A percentile compares a stretch with the other conserved stretches of the same genome.
Conservation (phyloP, 2,888 invertebrate genomes). For the Pollenia griseotomentosa region DNA sequence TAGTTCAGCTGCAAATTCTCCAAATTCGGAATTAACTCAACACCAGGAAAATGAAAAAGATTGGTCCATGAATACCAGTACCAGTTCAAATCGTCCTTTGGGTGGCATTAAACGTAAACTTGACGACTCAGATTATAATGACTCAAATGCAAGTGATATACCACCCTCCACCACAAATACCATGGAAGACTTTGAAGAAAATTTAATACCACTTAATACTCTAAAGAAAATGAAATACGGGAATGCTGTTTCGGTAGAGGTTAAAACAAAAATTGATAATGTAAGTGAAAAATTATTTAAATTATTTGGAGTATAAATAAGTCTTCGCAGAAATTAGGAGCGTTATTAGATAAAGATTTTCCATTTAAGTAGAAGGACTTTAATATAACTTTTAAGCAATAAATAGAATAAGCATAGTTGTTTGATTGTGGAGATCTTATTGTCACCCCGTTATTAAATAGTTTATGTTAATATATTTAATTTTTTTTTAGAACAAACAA, state of each 20-base stretch:
- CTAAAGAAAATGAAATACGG: conserved; percentile 85
- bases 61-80: conserved; percentile 76
- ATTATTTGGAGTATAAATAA: background rate
- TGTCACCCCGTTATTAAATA: background rate
- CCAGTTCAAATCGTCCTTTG: conserved; percentile 60
- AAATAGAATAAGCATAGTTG: too few species aligned
- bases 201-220: conserved; percentile 85
- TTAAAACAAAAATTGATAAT: conserved; percentile 80
- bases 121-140: conserved; percentile 85
- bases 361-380: too few species aligned
- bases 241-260: conserved; percentile 79
- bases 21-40: conserved; percentile 63
- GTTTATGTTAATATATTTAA: background rate
- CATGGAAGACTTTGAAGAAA: conserved; percentile 86
- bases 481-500: conserved; percentile 76
- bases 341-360: too few species aligned
- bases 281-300: conserved; percentile 65
- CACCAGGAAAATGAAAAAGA: conserved; percentile 76
- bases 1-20: conserved; percentile 76
- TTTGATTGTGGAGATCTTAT: too few species aligned
- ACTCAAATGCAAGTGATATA: conserved; percentile 83
- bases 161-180: conserved; percentile 73
- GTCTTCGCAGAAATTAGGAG: too few species aligned
- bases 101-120: conserved; percentile 84
- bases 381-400: too few species aligned